Evolutionary conservation across 2,888 invertebrate species (phyloP), one percentile per base, ranked within the genome.

Genomic region (Apomyelois bistriatella): DNA sequence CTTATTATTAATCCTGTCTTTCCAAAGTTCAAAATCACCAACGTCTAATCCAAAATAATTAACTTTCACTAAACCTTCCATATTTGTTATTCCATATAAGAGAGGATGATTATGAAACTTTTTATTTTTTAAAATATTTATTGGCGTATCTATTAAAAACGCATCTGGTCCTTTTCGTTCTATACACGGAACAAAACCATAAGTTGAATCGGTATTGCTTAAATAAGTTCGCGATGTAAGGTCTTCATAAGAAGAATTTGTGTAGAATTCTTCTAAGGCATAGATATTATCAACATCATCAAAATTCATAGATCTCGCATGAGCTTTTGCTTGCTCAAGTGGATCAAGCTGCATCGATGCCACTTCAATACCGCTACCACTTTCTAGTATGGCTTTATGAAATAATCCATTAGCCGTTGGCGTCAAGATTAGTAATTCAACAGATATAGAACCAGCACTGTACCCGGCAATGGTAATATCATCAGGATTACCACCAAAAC

Each of bases 401-500:
- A 4, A 32, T 1, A 32, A 7, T 2, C 32, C 32, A 4, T 7
- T 6, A 10, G 32, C 32, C 7, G 32, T 7, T 32, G 32, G 32
- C 10, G 7, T 7, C 7, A 32, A 32, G 1, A 4, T 3, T 7
- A 32, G 2, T 7, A 32, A 32, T 3, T 32, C 32, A 9, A 32
- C 32, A 9, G 7, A 10, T 7, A 32, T 32, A 32, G 32, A 3
- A 3, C 32, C 32, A 10, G 32, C 32, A 10, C 32, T 32, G 1
- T 3, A 3, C 1, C 32, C 32, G 7, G 4, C 7, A 9, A 32
- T 32, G 2, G 32, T 32, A 2, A 32, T 7, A 10, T 32, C 32
- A 32, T 32, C 32, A 9, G 32, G 32, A 8, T 32, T 58, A 12
- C 59, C 61, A 12, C 61, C 56, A n/a, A 59, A 61, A 7, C 36